phyloP scores from a whole-genome alignment of 1,140 invertebrate genomes.

The Diabrotica undecimpunctata region DNA sequence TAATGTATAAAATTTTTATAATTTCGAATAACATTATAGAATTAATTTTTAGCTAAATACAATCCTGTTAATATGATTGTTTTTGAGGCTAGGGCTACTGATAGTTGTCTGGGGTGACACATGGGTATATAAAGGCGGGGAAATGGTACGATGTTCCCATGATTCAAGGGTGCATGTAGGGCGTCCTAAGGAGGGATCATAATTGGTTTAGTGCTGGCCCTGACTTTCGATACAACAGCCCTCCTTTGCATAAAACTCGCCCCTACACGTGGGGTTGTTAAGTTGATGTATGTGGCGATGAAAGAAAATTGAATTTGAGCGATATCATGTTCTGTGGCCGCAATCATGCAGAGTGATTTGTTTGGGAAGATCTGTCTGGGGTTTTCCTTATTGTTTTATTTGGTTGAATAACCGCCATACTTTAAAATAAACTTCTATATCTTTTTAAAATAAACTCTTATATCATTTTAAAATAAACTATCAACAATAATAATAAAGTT shows the following conservation, averaged over 20 bases:
- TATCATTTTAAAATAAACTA: too few relatives aligned
- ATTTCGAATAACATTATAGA: too few relatives aligned
- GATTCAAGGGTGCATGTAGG: slow-evolving; percentile 24
- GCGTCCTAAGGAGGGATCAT: slow-evolving; percentile 28
- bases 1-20: too few relatives aligned
- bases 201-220: slow-evolving; percentile 28
- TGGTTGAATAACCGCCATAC: too few relatives aligned
- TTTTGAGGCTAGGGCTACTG: slow-evolving; percentile 16
- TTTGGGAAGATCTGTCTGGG: too few relatives aligned
- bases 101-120: slow-evolving; percentile 29
- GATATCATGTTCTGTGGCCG: too few relatives aligned
- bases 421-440: too few relatives aligned
- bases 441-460: too few relatives aligned
- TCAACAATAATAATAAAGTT: too few relatives aligned
- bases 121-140: slow-evolving; percentile 28
- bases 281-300: slow-evolving; percentile 6
- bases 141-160: slow-evolving; percentile 17
- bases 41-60: not conserved
- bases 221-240: slow-evolving; percentile 24
- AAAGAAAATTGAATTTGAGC: slow-evolving; percentile 2
- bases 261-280: slow-evolving; percentile 10
- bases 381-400: too few relatives aligned
- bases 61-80: not conserved
- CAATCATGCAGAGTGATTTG: too few relatives aligned
- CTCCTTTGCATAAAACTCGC: slow-evolving; percentile 16